Conservation (phyloP, 2,888 invertebrate genomes). For the Macrosiphum euphorbiae region DNA sequence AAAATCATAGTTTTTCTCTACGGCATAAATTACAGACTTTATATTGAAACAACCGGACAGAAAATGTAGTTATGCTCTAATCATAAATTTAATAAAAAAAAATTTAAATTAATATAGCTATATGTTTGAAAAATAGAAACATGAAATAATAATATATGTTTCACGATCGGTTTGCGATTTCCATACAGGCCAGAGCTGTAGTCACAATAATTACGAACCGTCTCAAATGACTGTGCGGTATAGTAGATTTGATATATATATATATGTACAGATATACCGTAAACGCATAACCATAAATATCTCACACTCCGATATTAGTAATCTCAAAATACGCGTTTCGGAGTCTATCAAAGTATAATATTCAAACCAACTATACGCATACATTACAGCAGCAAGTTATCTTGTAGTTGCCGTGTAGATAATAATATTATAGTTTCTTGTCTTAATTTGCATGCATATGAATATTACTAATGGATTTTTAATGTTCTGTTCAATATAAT, state of each 20-base stretch:
- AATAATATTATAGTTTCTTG: constrained; percentile 13
- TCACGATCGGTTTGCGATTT: not conserved
- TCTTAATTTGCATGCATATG: constrained; percentile 13
- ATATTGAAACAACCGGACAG: not conserved
- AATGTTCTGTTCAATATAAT: not conserved
- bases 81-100: not conserved
- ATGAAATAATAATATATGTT: not conserved
- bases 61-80: not conserved
- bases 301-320: not conserved
- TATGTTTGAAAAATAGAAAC: not conserved
- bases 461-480: constrained; percentile 11
- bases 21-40: not conserved
- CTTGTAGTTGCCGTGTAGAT: not conserved
- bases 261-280: not conserved
- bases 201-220: not conserved
- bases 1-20: not conserved
- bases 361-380: not conserved
- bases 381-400: not conserved
- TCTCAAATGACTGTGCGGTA: not conserved
- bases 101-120: not conserved
- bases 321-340: not conserved
- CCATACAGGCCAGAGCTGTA: not conserved
- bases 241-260: not conserved
- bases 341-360: not conserved
- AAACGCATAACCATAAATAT: not conserved